Evolutionary conservation across 1,140 invertebrate genomes (phyloP), one percentile per base, ranked within the genome.

Genomic region (Andricus grossulariae): DNA sequence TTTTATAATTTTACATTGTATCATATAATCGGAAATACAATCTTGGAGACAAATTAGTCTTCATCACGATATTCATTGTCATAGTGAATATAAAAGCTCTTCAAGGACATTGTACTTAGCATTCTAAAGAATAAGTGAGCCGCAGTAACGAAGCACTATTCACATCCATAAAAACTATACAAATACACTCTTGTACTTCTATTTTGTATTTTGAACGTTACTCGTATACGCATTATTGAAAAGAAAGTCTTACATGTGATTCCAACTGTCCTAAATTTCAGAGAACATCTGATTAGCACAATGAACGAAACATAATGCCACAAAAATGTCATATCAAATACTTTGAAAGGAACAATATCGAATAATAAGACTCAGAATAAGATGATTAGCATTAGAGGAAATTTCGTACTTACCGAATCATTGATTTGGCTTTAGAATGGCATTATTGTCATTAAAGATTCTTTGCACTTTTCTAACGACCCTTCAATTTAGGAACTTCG

Each of bases 71-170:
- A 39, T 39, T 66, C 32, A 16, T 60, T 45, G 25, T 66, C 12
- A 66, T 8, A 32, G 25, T 6, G 57, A 32, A 60, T 25, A 60
- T 25, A 25, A 60, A 25, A n/a, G 39, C 12, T 66, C 13, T 32
- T 39, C 60, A 66, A 66, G 60, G 60, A 66, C 60, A n/a, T 66
- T 4, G 15, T 39, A 66, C 25, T 66, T 66, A 66, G n/a, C 60
- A 66, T 45, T 66, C 60, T 66, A 66, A 66, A 66, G 60, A 39
- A 32, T 32, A 32, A 45, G 32, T 66, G 32, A 66, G 15, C 60
- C 25, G 16, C 60, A 66, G 32, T 25, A 66, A 66, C 32, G 32
- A 66, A 66, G 60, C 25, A 7, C 12, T 11, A 45, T 45, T 45
- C 39, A 45, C 39, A 45, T 45, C 13, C 15, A 10, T 66, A 10